phyloP scores from a whole-genome alignment of 92 coral and sea anemone genomes.

The Palythoa caribaeorum region DNA sequence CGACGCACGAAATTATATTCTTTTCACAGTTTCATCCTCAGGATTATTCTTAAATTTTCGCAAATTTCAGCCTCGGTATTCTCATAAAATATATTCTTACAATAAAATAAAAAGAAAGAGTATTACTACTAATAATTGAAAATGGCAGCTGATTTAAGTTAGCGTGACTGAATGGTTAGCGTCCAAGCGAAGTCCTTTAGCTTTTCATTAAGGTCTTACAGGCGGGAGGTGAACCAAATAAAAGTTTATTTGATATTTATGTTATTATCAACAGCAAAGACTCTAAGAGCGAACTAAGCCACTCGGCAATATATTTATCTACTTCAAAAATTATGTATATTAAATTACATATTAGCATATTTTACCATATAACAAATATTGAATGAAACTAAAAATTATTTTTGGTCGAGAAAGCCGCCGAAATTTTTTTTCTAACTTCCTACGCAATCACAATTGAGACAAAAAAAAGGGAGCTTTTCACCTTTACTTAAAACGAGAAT shows the following conservation, averaged over 20 bases:
- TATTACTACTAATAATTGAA: too few species aligned
- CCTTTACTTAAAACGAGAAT: background rate
- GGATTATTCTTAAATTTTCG: too few species aligned
- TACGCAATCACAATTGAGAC: background rate
- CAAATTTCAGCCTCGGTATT: too few species aligned
- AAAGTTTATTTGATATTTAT: background rate
- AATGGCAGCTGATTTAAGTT: background rate
- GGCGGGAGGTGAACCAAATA: background rate
- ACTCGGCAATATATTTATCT: background rate
- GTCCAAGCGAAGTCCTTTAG: background rate
- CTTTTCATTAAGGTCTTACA: background rate
- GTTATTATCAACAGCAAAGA: background rate
- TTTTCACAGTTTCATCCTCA: too few species aligned
- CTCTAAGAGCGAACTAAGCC: background rate
- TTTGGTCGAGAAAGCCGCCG: background rate
- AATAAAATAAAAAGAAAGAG: too few species aligned
- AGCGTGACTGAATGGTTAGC: background rate
- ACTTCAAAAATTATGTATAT: background rate
- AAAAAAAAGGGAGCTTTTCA: background rate
- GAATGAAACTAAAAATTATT: background rate
- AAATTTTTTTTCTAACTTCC: background rate
- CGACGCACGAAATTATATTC: too few species aligned
- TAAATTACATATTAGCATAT: background rate
- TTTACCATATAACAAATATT: background rate
- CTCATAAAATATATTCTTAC: too few species aligned